These are phyloP conservation scores for Argyra leucocephala DNA, from an alignment of 2,888 invertebrate genomes.

Conservation along the genomic window DNA sequence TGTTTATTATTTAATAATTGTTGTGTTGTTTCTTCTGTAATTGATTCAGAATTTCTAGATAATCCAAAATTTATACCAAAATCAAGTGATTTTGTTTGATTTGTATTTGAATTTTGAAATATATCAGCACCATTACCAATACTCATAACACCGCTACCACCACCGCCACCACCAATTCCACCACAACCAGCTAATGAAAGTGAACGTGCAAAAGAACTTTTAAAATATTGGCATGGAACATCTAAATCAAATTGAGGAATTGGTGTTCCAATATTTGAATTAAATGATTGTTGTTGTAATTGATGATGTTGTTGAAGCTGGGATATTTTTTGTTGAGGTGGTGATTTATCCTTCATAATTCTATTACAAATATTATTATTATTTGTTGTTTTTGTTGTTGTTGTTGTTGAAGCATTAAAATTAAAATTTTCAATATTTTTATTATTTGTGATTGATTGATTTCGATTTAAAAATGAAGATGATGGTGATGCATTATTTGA, in stretches of 20 bases:
- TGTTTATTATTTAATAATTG: background rate
- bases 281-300: too few species aligned
- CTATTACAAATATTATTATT: too few species aligned
- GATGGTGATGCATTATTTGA: background rate
- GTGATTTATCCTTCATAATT: too few species aligned
- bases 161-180: constrained; percentile 7
- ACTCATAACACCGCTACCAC: constrained; percentile 18
- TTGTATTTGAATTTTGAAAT: constrained; percentile 20
- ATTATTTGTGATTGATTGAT: background rate
- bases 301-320: constrained; percentile 25
- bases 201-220: constrained; percentile 49
- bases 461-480: background rate
- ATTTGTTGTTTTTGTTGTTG: background rate
- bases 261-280: background rate
- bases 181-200: constrained; percentile 38
- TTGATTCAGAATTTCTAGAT: constrained; percentile 15
- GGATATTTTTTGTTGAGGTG: background rate
- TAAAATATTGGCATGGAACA: constrained; percentile 45
- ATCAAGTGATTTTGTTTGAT: constrained; percentile 42
- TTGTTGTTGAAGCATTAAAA: constrained; percentile 9
- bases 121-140: constrained; percentile 21
- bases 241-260: constrained; percentile 40
- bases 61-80: constrained; percentile 30
- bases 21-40: constrained; percentile 15
- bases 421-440: background rate